Percentiles rank a stretch among this genome's conserved stretches.
Conservation (phyloP, 2,888 invertebrate genomes). For the Acleris laterana region DNA sequence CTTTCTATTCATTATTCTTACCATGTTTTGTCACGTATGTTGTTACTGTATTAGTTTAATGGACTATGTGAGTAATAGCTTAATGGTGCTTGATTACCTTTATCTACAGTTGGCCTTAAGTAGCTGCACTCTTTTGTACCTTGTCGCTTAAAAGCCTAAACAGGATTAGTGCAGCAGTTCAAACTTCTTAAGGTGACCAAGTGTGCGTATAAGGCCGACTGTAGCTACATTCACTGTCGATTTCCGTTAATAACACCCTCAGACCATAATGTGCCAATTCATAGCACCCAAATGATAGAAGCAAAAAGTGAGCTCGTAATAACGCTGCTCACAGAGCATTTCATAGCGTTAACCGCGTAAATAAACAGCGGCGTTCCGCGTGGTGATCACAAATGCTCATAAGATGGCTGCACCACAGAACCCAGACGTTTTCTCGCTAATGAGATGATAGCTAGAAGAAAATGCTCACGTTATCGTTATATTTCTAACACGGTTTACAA, state of each 20-base stretch:
- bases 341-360: constrained; percentile 35
- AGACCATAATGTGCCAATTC: background rate
- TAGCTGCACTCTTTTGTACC: too few relatives aligned
- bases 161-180: too few relatives aligned
- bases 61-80: background rate
- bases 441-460: constrained; percentile 57
- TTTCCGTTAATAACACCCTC: too few relatives aligned
- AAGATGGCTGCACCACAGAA: constrained; percentile 47
- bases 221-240: too few relatives aligned
- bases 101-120: too few relatives aligned
- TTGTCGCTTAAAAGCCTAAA: too few relatives aligned
- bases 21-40: background rate
- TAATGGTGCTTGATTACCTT: too few relatives aligned
- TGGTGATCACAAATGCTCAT: constrained; percentile 48
- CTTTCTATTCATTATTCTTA: constrained; percentile 10
- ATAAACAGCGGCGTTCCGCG: constrained; percentile 57
- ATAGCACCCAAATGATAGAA: constrained; percentile 11
- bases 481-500: constrained; percentile 53
- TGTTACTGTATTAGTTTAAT: constrained; percentile 7
- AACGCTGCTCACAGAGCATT: constrained; percentile 30
- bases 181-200: too few relatives aligned
- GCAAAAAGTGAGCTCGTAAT: constrained; percentile 11
- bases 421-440: constrained; percentile 62
- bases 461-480: constrained; percentile 50
- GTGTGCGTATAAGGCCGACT: too few relatives aligned